Evolutionary conservation across 2,797 vertebrate genomes (phyloP).

Genomic region (Pseudochirops cupreus): DNA sequence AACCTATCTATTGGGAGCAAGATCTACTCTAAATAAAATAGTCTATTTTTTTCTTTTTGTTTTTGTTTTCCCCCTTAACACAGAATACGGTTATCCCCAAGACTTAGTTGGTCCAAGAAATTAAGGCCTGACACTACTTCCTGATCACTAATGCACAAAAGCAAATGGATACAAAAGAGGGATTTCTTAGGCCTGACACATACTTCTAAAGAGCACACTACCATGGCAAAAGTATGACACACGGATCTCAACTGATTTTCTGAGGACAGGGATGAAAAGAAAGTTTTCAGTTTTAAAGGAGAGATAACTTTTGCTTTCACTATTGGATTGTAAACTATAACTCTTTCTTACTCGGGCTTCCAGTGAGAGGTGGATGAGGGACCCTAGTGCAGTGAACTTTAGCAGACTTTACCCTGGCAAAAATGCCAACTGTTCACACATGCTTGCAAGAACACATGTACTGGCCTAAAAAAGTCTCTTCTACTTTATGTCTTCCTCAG

Average conservation of each 20-base stretch:
- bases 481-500: neutral
- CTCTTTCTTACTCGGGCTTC: neutral
- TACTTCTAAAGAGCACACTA: neutral
- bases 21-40: neutral
- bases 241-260: neutral
- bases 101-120: neutral
- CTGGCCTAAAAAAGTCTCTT: neutral
- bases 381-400: neutral
- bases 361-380: neutral
- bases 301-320: neutral
- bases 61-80: neutral
- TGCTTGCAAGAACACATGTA: neutral
- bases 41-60: neutral
- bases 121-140: neutral
- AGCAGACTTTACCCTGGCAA: neutral
- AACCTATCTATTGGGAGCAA: neutral
- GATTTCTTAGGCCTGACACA: neutral
- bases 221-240: neutral
- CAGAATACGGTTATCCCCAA: neutral
- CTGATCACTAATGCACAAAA: neutral
- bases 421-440: neutral
- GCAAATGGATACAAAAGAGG: neutral
- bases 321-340: neutral
- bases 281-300: neutral
- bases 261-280: neutral